phyloP scores from a whole-genome alignment of 2,888 invertebrate species.

The Herminia tarsipennalis region DNA sequence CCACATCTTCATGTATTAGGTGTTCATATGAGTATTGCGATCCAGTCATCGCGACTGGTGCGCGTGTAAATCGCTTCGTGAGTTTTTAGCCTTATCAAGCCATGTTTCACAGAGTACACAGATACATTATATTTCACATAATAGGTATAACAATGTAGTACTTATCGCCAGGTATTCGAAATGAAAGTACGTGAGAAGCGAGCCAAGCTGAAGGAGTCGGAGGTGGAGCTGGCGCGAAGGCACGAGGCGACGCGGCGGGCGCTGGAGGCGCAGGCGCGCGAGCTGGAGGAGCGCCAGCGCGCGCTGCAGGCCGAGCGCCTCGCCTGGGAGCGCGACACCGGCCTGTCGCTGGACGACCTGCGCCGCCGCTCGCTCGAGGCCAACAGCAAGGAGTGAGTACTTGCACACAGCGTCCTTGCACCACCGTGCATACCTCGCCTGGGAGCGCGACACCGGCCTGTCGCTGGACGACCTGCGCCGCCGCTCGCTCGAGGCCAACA shows the following conservation, averaged over 20 bases:
- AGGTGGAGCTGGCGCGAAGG: constrained; percentile 95
- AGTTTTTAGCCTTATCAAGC: too few relatives aligned
- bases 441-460: too few relatives aligned
- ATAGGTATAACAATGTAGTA: not conserved
- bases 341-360: constrained; percentile 95
- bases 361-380: constrained; percentile 95
- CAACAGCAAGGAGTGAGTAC: constrained; percentile 93
- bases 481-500: too few relatives aligned
- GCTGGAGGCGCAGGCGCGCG: constrained; percentile 95
- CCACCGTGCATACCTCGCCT: too few relatives aligned
- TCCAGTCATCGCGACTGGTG: too few relatives aligned
- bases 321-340: constrained; percentile 96
- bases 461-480: too few relatives aligned
- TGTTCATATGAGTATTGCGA: too few relatives aligned
- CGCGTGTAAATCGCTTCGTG: too few relatives aligned
- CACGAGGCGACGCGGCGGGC: constrained; percentile 92
- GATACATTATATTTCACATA: too few relatives aligned
- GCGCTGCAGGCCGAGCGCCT: constrained; percentile 94
- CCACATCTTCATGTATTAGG: too few relatives aligned
- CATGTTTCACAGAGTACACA: too few relatives aligned
- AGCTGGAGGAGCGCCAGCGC: constrained; percentile 95
- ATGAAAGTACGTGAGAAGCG: constrained; percentile 99
- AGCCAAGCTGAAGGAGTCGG: constrained; percentile 97
- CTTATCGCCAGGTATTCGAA: constrained; percentile 91
- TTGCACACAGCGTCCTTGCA: too few relatives aligned